Evolutionary conservation across 2,797 vertebrate species (phyloP).

Genomic region (Artibeus lituratus): DNA sequence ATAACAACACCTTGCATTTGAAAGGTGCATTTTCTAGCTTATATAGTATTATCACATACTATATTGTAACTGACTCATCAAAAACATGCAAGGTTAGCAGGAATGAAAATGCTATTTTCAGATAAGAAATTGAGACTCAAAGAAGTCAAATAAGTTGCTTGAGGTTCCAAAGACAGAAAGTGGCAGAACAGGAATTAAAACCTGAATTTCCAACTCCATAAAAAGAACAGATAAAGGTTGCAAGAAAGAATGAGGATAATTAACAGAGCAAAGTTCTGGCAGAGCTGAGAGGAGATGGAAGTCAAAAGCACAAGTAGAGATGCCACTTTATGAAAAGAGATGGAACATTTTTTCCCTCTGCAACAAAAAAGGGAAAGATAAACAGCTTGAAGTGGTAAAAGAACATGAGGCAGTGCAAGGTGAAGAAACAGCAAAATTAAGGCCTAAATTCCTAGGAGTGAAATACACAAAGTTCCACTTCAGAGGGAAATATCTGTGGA

Average conservation of each 20-base stretch:
- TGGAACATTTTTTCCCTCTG: slow-evolving; percentile 6
- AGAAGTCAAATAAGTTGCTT: slow-evolving; percentile 22
- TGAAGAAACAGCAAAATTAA: neutral
- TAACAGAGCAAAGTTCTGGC: neutral
- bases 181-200: slow-evolving; percentile 37
- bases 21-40: slow-evolving; percentile 8
- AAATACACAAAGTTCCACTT: slow-evolving; percentile 11
- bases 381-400: slow-evolving; percentile 3
- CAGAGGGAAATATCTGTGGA: slow-evolving; percentile 17
- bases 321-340: slow-evolving; percentile 2
- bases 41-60: neutral
- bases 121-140: slow-evolving; percentile 6
- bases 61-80: slow-evolving; percentile 20
- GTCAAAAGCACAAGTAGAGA: neutral
- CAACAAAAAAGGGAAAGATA: neutral
- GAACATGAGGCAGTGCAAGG: neutral
- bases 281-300: neutral
- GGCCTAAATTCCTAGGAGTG: neutral
- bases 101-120: neutral
- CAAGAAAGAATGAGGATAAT: neutral
- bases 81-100: slow-evolving; percentile 1
- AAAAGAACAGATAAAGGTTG: neutral
- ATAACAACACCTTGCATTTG: neutral
- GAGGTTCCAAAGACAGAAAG: slow-evolving; percentile 16
- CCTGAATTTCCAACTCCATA: neutral